These are phyloP conservation scores for Clarias magur DNA, from an alignment of 2,113 vertebrate species.

Conservation along the genomic window DNA sequence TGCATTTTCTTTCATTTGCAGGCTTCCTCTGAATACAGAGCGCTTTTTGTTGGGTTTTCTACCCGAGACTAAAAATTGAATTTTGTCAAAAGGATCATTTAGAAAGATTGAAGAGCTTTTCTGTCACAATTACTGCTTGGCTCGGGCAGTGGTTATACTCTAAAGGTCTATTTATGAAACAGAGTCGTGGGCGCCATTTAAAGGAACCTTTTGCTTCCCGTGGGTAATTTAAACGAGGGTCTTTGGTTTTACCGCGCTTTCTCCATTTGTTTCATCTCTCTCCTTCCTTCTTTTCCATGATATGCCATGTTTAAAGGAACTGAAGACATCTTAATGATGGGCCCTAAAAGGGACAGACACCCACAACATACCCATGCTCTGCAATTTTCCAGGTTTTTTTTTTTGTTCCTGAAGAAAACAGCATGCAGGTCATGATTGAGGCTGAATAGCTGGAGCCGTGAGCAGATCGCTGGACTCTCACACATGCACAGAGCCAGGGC, in stretches of 20 bases:
- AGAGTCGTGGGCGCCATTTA: background rate
- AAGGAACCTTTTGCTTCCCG: background rate
- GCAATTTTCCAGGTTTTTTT: slow-evolving; percentile 62
- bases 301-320: slow-evolving; percentile 59
- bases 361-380: slow-evolving; percentile 63
- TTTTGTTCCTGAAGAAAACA: slow-evolving; percentile 43
- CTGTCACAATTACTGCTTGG: slow-evolving; percentile 4
- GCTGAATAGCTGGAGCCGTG: slow-evolving; percentile 16
- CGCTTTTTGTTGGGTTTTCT: background rate
- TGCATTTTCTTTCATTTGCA: background rate
- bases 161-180: background rate
- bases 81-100: background rate
- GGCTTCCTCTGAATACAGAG: background rate
- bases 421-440: slow-evolving; percentile 30
- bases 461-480: background rate
- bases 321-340: slow-evolving; percentile 64
- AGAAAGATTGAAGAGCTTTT: background rate
- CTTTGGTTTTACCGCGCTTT: background rate
- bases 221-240: slow-evolving; percentile 10
- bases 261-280: slow-evolving; percentile 21
- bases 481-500: background rate
- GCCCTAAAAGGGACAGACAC: slow-evolving; percentile 57
- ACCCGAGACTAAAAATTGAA: background rate
- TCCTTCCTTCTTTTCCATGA: slow-evolving; percentile 57
- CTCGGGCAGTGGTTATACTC: background rate